These are phyloP conservation scores for Alligator mississippiensis DNA, from an alignment of 2,113 vertebrate genomes.

Conservation along the genomic window DNA sequence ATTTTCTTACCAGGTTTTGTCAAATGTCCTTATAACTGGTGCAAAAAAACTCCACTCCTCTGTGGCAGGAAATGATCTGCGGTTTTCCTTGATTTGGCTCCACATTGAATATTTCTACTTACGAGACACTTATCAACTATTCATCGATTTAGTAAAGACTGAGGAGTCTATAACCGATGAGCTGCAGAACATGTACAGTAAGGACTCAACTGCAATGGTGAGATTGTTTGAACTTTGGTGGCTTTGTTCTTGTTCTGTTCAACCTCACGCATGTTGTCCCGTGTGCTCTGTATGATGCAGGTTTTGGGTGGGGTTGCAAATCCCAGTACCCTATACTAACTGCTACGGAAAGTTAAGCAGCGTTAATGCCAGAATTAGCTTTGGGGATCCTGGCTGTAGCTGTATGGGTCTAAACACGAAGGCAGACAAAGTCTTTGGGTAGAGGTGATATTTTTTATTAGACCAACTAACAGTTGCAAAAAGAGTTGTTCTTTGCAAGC, in stretches of 20 bases:
- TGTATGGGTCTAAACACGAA: too few species aligned
- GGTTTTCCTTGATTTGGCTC: not conserved
- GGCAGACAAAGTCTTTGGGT: too few species aligned
- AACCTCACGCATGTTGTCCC: accelerated
- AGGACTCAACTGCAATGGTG: not conserved
- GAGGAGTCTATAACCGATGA: accelerated
- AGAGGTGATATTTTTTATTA: too few species aligned
- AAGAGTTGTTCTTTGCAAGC: too few species aligned
- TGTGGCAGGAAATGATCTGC: not conserved
- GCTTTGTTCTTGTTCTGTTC: not conserved
- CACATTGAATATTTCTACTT: slow-evolving; percentile 28
- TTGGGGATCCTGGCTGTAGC: too few species aligned
- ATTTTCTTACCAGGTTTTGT: not conserved
- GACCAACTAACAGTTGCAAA: too few species aligned
- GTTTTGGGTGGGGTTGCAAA: not conserved
- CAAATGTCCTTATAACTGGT: not conserved
- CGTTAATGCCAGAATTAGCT: too few species aligned
- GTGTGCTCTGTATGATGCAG: too few species aligned
- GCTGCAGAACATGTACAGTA: not conserved
- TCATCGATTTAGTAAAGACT: not conserved
- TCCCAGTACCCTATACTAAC: not conserved
- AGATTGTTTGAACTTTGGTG: not conserved
- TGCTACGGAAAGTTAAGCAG: not conserved
- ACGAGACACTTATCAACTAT: not conserved
- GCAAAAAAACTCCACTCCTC: not conserved